Conservation (phyloP, 30 jellyfish, hydroid and myxozoan genomes). For the Sanderia malayensis region DNA sequence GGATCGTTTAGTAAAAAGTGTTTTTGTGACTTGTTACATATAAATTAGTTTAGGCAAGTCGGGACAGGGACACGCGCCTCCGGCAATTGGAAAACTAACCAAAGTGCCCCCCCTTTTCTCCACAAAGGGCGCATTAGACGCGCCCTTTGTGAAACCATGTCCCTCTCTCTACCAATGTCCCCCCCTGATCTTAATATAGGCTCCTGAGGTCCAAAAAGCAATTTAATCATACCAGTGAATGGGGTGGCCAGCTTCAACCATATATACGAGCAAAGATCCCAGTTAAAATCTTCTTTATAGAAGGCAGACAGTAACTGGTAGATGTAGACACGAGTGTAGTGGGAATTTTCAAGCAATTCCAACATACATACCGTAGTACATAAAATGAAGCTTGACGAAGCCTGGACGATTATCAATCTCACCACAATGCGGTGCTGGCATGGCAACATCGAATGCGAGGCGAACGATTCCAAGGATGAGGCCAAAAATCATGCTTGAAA, state of each 20-base stretch:
- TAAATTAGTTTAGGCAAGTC: too few species aligned
- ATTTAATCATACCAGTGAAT: not conserved
- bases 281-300: too few species aligned
- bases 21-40: too few species aligned
- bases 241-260: not conserved
- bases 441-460: constrained; percentile 70
- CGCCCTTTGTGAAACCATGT: too few species aligned
- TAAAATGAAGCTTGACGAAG: constrained; percentile 80
- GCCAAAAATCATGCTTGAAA: constrained; percentile 86
- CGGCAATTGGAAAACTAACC: too few species aligned
- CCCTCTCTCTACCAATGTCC: too few species aligned
- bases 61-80: too few species aligned
- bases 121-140: too few species aligned
- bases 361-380: constrained; percentile 94
- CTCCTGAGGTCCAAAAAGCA: not conserved
- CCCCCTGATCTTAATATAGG: not conserved
- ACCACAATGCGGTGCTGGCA: constrained; percentile 94
- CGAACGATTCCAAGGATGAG: constrained; percentile 74
- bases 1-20: too few species aligned
- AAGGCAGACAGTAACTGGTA: not conserved
- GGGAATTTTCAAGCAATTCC: too few species aligned
- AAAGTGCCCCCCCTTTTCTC: too few species aligned
- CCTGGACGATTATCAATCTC: constrained; percentile 69
- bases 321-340: too few species aligned
- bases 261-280: not conserved